These are phyloP conservation scores for Sebastes iracundus DNA, from an alignment of 2,797 vertebrate species.

Conservation along the genomic window DNA sequence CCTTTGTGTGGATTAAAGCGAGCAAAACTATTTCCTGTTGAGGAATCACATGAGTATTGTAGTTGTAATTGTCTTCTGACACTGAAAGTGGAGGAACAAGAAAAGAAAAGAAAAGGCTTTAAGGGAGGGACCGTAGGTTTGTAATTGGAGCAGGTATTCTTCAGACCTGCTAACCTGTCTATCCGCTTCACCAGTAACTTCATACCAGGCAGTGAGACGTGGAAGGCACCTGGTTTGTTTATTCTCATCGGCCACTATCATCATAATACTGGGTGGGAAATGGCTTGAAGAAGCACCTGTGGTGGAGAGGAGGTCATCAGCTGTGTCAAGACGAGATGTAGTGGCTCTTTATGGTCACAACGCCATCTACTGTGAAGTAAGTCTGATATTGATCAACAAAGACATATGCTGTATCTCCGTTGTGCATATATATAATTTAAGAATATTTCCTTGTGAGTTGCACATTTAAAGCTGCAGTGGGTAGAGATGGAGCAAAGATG, in stretches of 20 bases:
- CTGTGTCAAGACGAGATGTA: neutral
- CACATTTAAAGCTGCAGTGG: no score
- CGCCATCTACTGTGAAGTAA: conserved; percentile 22
- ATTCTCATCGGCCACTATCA: neutral
- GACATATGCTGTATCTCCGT: rapidly evolving
- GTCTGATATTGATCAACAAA: conserved; percentile 8
- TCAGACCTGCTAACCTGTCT: conserved; percentile 49
- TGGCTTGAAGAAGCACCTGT: neutral
- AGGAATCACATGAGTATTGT: neutral
- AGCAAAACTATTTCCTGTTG: neutral
- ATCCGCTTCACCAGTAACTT: neutral
- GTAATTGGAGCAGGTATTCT: conserved; percentile 23
- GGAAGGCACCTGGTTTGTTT: rapidly evolving
- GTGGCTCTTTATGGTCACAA: neutral
- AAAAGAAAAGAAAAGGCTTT: neutral
- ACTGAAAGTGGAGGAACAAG: neutral
- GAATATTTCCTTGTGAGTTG: rapidly evolving
- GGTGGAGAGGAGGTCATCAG: neutral
- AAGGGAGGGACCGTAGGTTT: conserved; percentile 4
- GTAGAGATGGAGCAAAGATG: no score
- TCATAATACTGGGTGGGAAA: neutral
- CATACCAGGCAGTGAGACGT: neutral
- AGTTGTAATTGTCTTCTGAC: neutral
- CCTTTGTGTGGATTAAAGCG: neutral
- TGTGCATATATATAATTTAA: neutral